Percentiles rank a stretch among this genome's conserved stretches.
These are phyloP conservation scores for Acronicta aceris DNA, from an alignment of 2,888 invertebrate species.

Conservation along the genomic window DNA sequence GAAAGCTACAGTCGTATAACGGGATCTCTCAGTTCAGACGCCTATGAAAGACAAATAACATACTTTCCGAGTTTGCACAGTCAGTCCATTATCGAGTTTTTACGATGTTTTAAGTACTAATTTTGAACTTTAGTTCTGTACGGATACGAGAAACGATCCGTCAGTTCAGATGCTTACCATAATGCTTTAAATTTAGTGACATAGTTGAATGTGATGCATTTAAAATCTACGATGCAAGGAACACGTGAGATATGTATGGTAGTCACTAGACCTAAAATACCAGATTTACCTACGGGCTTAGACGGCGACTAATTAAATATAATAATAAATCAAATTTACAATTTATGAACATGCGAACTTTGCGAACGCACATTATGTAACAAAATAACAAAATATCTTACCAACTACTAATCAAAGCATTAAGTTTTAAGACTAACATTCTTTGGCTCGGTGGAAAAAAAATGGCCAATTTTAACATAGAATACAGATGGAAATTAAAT, in stretches of 20 bases:
- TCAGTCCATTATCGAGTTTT: no score
- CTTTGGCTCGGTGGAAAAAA: conserved; percentile 58
- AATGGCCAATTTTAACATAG: conserved; percentile 50
- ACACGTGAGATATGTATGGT: conserved; percentile 55
- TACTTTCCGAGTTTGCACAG: no score
- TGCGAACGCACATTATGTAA: conserved; percentile 43
- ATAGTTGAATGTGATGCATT: conserved; percentile 5
- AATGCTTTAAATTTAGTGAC: conserved; percentile 1
- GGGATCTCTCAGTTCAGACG: no score
- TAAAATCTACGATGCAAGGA: conserved; percentile 42
- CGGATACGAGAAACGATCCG: no score
- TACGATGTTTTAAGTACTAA: no score
- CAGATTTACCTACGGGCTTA: conserved; percentile 21
- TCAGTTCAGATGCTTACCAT: no score
- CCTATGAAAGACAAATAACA: no score
- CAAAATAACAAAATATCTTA: conserved; percentile 50
- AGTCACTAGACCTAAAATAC: conserved; percentile 22
- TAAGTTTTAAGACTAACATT: conserved; percentile 56
- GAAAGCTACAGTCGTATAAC: no score
- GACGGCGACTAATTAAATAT: conserved; percentile 27
- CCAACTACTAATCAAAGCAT: conserved; percentile 40
- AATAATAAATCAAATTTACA: conserved; percentile 35
- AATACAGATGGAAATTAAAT: conserved; percentile 37
- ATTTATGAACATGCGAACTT: conserved; percentile 42
- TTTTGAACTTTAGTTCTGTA: no score